These are phyloP conservation scores for Acronicta aceris DNA, from an alignment of 2,888 invertebrate species.

Conservation along the genomic window DNA sequence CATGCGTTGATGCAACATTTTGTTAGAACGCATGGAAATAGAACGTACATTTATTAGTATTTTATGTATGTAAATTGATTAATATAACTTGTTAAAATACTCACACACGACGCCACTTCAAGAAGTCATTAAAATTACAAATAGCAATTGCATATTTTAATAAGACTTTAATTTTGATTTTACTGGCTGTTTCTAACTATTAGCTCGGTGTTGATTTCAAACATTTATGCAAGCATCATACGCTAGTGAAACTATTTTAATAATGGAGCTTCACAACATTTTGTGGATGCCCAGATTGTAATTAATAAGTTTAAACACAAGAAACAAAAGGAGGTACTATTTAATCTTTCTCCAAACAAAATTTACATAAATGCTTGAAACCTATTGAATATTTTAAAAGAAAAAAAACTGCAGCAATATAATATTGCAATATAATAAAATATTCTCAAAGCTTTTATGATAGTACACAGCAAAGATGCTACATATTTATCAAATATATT, in stretches of 20 bases:
- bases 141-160: slow-evolving; percentile 21
- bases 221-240: slow-evolving; percentile 5
- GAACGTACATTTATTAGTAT: slow-evolving; percentile 73
- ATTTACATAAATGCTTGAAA: slow-evolving; percentile 8
- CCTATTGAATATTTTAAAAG: no score
- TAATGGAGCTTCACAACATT: neutral
- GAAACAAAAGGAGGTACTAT: no score
- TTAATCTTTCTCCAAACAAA: neutral
- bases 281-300: neutral
- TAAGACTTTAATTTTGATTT: slow-evolving; percentile 12
- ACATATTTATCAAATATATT: neutral
- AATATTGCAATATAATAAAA: slow-evolving; percentile 16
- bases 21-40: slow-evolving; percentile 86
- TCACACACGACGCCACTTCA: slow-evolving; percentile 61
- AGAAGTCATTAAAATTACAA: slow-evolving; percentile 29
- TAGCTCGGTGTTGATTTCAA: slow-evolving; percentile 17
- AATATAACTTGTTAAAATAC: slow-evolving; percentile 41
- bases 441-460: slow-evolving; percentile 14
- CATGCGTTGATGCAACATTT: slow-evolving; percentile 78
- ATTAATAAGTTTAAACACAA: no score
- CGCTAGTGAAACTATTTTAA: neutral
- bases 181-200: slow-evolving; percentile 4
- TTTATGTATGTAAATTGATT: slow-evolving; percentile 51
- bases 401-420: slow-evolving; percentile 8
- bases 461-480: neutral